A percentile compares a stretch with the other conserved stretches of the same genome.
Evolutionary conservation across 2,113 vertebrate genomes (phyloP).

Genomic region (Gallinago media): DNA sequence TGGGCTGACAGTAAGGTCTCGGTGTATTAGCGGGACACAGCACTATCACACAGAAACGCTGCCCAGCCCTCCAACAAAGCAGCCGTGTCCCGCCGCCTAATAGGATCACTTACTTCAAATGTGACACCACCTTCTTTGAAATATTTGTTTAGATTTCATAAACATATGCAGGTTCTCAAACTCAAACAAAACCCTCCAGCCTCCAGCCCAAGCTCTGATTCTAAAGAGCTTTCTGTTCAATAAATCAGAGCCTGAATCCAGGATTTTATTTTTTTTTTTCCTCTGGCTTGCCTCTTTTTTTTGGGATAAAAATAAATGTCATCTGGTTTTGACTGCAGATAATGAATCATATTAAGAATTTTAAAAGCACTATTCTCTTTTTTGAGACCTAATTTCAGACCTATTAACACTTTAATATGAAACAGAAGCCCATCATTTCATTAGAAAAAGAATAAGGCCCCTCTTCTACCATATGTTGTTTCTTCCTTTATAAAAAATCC

Average conservation of each 20-base stretch:
- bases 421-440: slow-evolving; percentile 83
- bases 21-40: slow-evolving; percentile 71
- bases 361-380: slow-evolving; percentile 80
- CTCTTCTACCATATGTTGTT: slow-evolving; percentile 73
- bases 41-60: slow-evolving; percentile 67
- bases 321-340: slow-evolving; percentile 78
- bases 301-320: slow-evolving; percentile 77
- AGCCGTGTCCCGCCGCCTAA: slow-evolving; percentile 66
- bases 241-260: slow-evolving; percentile 67
- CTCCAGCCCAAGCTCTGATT: slow-evolving; percentile 60
- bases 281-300: slow-evolving; percentile 54
- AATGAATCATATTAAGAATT: slow-evolving; percentile 82
- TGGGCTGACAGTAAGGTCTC: slow-evolving; percentile 76
- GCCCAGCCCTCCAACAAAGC: slow-evolving; percentile 72
- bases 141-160: slow-evolving; percentile 81
- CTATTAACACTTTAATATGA: slow-evolving; percentile 85
- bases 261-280: background rate
- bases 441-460: slow-evolving; percentile 73
- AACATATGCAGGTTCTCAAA: slow-evolving; percentile 75
- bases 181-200: slow-evolving; percentile 77
- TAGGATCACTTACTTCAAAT: slow-evolving; percentile 82
- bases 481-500: slow-evolving; percentile 67
- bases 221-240: slow-evolving; percentile 79
- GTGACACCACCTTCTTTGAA: slow-evolving; percentile 80
- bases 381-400: slow-evolving; percentile 82